A percentile compares a stretch with the other conserved stretches of the same genome.
Evolutionary conservation across 2,888 invertebrate species (phyloP).

Genomic region (Drosophila greeni): DNA sequence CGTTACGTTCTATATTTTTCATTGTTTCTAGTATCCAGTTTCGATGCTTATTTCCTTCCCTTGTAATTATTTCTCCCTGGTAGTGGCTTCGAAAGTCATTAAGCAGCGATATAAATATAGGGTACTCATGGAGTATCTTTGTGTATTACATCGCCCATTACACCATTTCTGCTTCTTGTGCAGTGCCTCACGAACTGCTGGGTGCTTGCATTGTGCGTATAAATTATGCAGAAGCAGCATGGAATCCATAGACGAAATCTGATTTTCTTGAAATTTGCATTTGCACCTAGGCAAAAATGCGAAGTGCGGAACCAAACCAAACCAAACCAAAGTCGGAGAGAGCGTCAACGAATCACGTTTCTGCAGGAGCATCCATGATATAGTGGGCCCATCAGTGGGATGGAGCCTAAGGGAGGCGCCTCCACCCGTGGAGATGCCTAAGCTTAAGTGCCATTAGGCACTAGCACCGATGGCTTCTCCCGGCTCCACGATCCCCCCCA

Average conservation of each 20-base stretch:
- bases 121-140: constrained; percentile 20
- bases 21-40: too few species aligned
- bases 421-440: constrained; percentile 56
- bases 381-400: constrained; percentile 18
- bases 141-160: constrained; percentile 33
- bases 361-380: constrained; percentile 28
- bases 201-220: constrained; percentile 57
- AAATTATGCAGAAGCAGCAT: constrained; percentile 57
- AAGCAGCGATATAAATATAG: constrained; percentile 5
- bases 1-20: not conserved
- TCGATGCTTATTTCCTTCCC: too few species aligned
- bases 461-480: constrained; percentile 30
- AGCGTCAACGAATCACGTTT: constrained; percentile 63
- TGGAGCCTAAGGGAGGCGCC: not conserved
- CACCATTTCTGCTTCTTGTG: constrained; percentile 27
- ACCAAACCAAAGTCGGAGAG: constrained; percentile 29
- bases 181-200: constrained; percentile 36
- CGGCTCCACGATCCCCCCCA: constrained; percentile 3
- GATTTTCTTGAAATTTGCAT: constrained; percentile 65
- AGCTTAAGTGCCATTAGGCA: constrained; percentile 72
- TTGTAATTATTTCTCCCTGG: too few species aligned
- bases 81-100: not conserved
- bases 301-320: constrained; percentile 41
- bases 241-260: constrained; percentile 57
- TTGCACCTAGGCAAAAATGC: constrained; percentile 64